A percentile compares a stretch with the other conserved stretches of the same genome.
Evolutionary conservation across 2,888 invertebrate genomes (phyloP).

Genomic region (Tortrix viridana): DNA sequence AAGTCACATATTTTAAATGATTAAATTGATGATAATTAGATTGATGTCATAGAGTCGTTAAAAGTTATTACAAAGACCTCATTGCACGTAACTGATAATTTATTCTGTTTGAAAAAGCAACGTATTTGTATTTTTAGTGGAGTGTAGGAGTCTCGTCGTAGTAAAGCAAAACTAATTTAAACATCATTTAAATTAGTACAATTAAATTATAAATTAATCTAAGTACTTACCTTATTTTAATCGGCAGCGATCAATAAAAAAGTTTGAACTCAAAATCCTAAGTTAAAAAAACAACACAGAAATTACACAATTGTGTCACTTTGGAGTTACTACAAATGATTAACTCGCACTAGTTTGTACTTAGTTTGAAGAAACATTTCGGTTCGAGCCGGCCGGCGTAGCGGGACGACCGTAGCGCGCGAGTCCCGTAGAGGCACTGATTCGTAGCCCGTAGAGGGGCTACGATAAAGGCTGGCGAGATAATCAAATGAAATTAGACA

Average conservation of each 20-base stretch:
- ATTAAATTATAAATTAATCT: background rate
- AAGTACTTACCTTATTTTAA: conserved; percentile 1
- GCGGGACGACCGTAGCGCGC: conserved; percentile 59
- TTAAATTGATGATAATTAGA: too few relatives aligned
- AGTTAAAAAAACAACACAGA: conserved; percentile 8
- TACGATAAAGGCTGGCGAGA: conserved; percentile 22
- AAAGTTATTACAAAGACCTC: too few relatives aligned
- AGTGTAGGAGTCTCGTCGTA: too few relatives aligned
- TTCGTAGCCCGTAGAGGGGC: conserved; percentile 47
- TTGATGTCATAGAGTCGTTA: too few relatives aligned
- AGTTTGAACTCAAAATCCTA: background rate
- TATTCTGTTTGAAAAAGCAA: too few relatives aligned
- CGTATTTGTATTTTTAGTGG: too few relatives aligned
- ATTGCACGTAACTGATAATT: too few relatives aligned
- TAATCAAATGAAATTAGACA: conserved; percentile 9
- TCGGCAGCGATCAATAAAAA: conserved; percentile 6
- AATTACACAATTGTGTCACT: conserved; percentile 18
- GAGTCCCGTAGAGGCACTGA: conserved; percentile 58
- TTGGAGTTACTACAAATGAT: background rate
- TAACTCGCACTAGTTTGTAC: conserved; percentile 7
- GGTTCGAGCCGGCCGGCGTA: conserved; percentile 16
- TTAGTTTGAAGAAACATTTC: conserved; percentile 14
- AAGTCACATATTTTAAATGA: too few relatives aligned
- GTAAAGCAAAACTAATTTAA: too few relatives aligned
- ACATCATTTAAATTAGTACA: background rate